These are phyloP conservation scores for Camponotus vicinus DNA, from an alignment of 1,140 invertebrate species.

Conservation along the genomic window DNA sequence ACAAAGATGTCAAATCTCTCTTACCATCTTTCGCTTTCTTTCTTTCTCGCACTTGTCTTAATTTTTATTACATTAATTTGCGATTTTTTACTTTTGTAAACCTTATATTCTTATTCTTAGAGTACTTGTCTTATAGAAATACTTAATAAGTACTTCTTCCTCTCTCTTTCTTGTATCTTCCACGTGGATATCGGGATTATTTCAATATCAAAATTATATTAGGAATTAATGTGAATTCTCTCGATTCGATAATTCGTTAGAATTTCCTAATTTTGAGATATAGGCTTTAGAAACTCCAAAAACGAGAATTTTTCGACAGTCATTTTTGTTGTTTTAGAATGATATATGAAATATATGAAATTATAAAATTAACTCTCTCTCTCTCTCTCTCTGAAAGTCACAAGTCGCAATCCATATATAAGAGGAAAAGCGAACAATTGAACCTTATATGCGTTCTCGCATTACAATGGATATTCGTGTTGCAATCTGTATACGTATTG, in stretches of 20 bases:
- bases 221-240: neutral
- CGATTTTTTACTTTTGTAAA: too few relatives aligned
- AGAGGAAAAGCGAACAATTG: neutral
- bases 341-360: neutral
- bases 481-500: neutral
- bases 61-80: slow-evolving; percentile 1
- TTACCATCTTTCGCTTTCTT: neutral
- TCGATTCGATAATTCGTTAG: neutral
- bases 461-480: neutral
- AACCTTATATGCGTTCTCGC: slow-evolving; percentile 3
- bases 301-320: too few relatives aligned
- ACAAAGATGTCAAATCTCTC: neutral
- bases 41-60: slow-evolving; percentile 10
- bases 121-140: neutral
- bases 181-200: neutral
- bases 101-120: too few relatives aligned
- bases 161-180: neutral
- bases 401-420: too few relatives aligned
- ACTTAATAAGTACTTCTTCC: neutral
- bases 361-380: too few relatives aligned
- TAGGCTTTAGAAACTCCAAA: neutral
- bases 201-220: neutral
- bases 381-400: neutral
- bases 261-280: neutral
- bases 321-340: neutral